These are phyloP conservation scores for Diabrotica undecimpunctata DNA, from an alignment of 1,140 invertebrate species.

Conservation along the genomic window DNA sequence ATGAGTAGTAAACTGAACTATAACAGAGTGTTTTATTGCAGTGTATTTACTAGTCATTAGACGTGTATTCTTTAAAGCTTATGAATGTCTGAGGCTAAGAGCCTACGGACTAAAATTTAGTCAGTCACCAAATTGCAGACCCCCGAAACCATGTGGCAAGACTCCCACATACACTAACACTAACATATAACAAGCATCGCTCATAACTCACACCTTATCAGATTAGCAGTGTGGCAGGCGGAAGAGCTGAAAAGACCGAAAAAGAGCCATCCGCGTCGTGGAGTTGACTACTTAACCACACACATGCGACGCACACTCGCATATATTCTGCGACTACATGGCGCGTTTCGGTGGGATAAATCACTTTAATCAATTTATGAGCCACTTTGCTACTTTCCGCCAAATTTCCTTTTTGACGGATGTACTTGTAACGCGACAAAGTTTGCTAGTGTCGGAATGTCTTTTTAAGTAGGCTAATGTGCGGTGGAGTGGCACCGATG, in stretches of 20 bases:
- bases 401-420: neutral
- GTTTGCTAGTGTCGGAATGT: neutral
- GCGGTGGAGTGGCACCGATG: too few species aligned
- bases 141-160: neutral
- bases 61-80: too few species aligned
- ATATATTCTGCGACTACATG: neutral
- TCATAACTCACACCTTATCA: conserved; percentile 2
- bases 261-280: neutral
- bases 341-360: neutral
- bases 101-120: neutral
- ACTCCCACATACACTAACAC: neutral
- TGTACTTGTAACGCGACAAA: neutral
- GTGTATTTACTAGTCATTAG: too few species aligned
- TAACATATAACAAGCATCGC: neutral
- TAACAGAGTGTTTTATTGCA: too few species aligned
- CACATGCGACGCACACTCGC: neutral
- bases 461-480: too few species aligned
- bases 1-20: too few species aligned
- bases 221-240: neutral
- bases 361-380: neutral
- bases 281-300: neutral
- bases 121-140: neutral
- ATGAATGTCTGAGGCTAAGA: too few species aligned
- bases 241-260: neutral
- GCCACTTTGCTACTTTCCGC: neutral